These are phyloP conservation scores for Lycodopsis pacificus DNA, from an alignment of 2,797 vertebrate genomes.

Conservation along the genomic window DNA sequence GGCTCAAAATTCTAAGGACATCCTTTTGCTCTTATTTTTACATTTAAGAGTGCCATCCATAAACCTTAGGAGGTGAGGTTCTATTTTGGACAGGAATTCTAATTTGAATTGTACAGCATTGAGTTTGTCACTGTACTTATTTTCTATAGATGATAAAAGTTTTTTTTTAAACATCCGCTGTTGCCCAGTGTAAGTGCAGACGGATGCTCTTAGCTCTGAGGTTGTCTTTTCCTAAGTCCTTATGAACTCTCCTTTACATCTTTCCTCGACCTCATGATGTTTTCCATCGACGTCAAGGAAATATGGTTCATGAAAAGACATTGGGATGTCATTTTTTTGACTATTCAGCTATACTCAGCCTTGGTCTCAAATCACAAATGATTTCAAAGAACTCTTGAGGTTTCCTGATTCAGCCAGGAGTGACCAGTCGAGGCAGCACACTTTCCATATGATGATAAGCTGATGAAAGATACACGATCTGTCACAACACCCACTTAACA, in stretches of 20 bases:
- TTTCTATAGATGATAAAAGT: neutral
- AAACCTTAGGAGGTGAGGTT: neutral
- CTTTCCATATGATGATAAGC: neutral
- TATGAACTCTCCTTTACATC: neutral
- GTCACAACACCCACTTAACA: neutral
- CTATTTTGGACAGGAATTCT: neutral
- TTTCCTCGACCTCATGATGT: neutral
- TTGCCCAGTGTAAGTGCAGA: neutral
- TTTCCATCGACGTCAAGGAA: neutral
- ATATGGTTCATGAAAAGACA: neutral
- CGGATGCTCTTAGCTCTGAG: neutral
- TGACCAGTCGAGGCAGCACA: neutral
- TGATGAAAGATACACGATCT: neutral
- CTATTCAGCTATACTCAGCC: neutral
- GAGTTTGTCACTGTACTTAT: neutral
- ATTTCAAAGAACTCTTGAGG: neutral
- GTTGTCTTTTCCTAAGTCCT: neutral
- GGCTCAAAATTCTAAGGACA: neutral
- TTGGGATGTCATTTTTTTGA: neutral
- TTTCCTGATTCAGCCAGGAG: neutral
- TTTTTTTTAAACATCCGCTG: neutral
- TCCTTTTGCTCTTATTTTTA: neutral
- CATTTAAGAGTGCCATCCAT: neutral
- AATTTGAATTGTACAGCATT: neutral
- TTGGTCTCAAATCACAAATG: neutral